Evolutionary conservation across 2,888 invertebrate genomes (phyloP).

Genomic region (Archips xylosteana): DNA sequence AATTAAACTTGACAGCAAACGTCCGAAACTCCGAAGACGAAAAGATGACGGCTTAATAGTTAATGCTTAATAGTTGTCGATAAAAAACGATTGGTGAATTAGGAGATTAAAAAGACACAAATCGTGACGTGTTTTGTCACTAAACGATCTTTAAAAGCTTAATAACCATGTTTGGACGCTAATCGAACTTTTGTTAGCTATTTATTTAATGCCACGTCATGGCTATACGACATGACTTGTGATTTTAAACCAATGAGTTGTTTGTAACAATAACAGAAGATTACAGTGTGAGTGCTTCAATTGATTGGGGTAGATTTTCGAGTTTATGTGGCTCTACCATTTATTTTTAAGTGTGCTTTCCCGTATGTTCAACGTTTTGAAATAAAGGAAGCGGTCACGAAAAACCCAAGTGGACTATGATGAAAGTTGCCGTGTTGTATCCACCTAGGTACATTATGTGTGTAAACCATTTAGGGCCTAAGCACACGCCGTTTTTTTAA

Average conservation of each 20-base stretch:
- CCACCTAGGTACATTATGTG: too few species aligned
- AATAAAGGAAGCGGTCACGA: background rate
- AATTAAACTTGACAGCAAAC: slow-evolving; percentile 24
- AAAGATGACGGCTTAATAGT: slow-evolving; percentile 43
- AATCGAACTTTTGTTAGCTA: slow-evolving; percentile 58
- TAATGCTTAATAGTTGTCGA: slow-evolving; percentile 44
- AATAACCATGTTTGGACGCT: slow-evolving; percentile 61
- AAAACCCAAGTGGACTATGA: too few species aligned
- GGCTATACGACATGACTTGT: slow-evolving; percentile 56
- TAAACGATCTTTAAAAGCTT: slow-evolving; percentile 69
- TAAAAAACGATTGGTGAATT: slow-evolving; percentile 49
- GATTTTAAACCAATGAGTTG: slow-evolving; percentile 50
- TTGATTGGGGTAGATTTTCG: slow-evolving; percentile 37
- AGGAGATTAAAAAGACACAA: slow-evolving; percentile 41
- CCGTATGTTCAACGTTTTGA: background rate
- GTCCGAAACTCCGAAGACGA: background rate
- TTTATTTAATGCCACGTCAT: slow-evolving; percentile 59
- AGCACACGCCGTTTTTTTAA: too few species aligned
- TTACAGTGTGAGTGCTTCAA: slow-evolving; percentile 55
- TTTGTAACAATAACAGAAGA: slow-evolving; percentile 55
- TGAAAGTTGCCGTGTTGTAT: too few species aligned
- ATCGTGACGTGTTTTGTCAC: slow-evolving; percentile 55
- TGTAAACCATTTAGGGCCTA: too few species aligned
- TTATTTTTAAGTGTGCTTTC: background rate
- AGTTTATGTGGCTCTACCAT: background rate